These are phyloP conservation scores for Acrocyrtus sp. DNA, from an alignment of 2,888 invertebrate species.

Conservation along the genomic window DNA sequence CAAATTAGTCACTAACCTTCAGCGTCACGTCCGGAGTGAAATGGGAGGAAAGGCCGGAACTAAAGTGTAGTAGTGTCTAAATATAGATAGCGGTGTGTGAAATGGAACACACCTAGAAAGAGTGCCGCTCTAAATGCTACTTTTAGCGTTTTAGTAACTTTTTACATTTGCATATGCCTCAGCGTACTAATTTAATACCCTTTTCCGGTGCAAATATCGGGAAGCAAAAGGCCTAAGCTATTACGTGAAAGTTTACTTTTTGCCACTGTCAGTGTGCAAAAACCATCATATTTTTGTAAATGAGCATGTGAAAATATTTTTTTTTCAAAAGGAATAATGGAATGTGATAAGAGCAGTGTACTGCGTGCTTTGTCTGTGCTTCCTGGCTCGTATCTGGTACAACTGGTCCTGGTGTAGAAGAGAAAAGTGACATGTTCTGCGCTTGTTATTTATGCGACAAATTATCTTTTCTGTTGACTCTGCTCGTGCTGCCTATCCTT, in stretches of 20 bases:
- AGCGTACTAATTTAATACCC: constrained; percentile 33
- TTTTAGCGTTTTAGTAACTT: constrained; percentile 8
- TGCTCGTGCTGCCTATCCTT: no score
- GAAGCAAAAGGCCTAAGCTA: constrained; percentile 36
- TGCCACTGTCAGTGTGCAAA: no score
- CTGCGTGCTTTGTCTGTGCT: no score
- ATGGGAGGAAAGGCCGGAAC: constrained; percentile 13
- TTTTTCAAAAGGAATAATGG: no score
- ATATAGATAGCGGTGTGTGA: constrained; percentile 25
- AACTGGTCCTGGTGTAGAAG: no score
- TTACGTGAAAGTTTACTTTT: constrained; percentile 27
- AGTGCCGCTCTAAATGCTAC: not conserved
- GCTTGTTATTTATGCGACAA: no score
- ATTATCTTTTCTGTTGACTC: no score
- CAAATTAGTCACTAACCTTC: constrained; percentile 36
- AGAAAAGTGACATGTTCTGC: no score
- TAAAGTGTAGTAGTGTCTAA: constrained; percentile 22
- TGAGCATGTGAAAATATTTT: no score
- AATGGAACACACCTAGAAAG: not conserved
- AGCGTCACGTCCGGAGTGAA: constrained; percentile 14
- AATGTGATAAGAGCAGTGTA: no score
- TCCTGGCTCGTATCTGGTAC: no score
- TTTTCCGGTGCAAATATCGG: constrained; percentile 38
- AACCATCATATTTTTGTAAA: no score
- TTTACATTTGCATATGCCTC: constrained; percentile 38